phyloP scores from a whole-genome alignment of 1,140 invertebrate genomes.

The Himalopsyche phryganea region DNA sequence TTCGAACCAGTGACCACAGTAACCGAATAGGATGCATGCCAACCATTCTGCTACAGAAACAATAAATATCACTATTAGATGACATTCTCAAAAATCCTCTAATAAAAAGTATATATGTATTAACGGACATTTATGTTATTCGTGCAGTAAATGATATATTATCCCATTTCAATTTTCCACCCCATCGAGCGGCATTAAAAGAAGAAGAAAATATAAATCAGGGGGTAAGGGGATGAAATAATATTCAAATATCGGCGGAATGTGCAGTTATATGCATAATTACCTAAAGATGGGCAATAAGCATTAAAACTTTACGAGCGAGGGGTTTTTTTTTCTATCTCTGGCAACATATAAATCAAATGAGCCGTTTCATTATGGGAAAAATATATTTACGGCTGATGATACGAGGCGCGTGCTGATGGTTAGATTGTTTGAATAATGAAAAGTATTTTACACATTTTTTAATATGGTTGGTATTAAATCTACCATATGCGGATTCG shows the following conservation, averaged over 20 bases:
- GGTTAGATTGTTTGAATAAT: too few relatives aligned
- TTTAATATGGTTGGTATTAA: too few relatives aligned
- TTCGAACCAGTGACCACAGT: too few relatives aligned
- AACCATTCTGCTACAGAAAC: too few relatives aligned
- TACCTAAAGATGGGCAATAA: slow-evolving; percentile 29
- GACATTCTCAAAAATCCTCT: too few relatives aligned
- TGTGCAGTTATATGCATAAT: slow-evolving; percentile 33
- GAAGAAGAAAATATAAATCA: background rate
- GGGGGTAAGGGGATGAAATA: background rate
- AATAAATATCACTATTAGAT: too few relatives aligned
- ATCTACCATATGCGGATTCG: too few relatives aligned
- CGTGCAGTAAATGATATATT: slow-evolving; percentile 5
- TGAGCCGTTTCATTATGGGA: slow-evolving; percentile 32
- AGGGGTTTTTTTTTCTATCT: slow-evolving; percentile 13
- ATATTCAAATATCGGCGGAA: slow-evolving; percentile 3
- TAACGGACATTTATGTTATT: too few relatives aligned
- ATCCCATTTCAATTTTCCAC: slow-evolving; percentile 17
- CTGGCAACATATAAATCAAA: slow-evolving; percentile 32
- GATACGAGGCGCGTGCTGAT: slow-evolving; percentile 8
- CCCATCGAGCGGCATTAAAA: too few relatives aligned
- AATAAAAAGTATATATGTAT: too few relatives aligned
- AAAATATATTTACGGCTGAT: slow-evolving; percentile 3
- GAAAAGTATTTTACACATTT: too few relatives aligned
- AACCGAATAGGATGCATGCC: too few relatives aligned
- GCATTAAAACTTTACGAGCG: slow-evolving; percentile 24